Evolutionary conservation across 2,113 vertebrate genomes (phyloP), one percentile per base, ranked within the genome.

Genomic region (Saguinus imperator): DNA sequence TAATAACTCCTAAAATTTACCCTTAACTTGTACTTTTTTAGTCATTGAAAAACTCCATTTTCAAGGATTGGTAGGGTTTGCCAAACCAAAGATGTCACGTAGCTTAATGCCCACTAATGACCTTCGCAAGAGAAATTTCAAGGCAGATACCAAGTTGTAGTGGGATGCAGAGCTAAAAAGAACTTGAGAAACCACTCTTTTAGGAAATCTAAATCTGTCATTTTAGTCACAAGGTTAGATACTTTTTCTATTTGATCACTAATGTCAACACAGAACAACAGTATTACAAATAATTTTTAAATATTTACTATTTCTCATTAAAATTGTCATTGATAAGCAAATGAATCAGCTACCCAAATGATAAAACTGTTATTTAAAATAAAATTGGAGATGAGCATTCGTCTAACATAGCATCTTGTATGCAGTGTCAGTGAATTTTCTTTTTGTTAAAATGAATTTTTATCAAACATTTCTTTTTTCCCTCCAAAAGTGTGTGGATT

Each of bases 401-500:
- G n/a, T 81, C 52, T 95, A 61, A 55, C 7, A 57, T 25, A 58
- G n/a, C 14, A 45, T 48, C 11, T 89, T 81, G 10, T 5, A 14
- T 70, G 4, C n/a, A 92, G 2, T 76, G 48, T 70, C 21, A 40
- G 45, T 82, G 37, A 64, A 45, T 96, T 81, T 81, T 73, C 40
- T 52, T 97, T 43, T 94, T 86, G n/a, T 94, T 80, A 85, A 89
- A 82, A 52, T 93, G 25, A 72, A 76, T 85, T 91, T 91, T 88
- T 68, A 76, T 76, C 89, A 93, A 97, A 64, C 8, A 25, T 86
- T 81, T 97, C 50, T 27, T 85, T 95, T 90, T 90, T 94, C 45
- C 35, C 66, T 92, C 72, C 27, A 2, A 96, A 98, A 99, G 99
- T 99, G 8, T 99, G 99, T 98, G 99, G 99, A 93, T 99, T 99